These are phyloP conservation scores for Menura novaehollandiae DNA, from an alignment of 2,113 vertebrate genomes.

Conservation along the genomic window DNA sequence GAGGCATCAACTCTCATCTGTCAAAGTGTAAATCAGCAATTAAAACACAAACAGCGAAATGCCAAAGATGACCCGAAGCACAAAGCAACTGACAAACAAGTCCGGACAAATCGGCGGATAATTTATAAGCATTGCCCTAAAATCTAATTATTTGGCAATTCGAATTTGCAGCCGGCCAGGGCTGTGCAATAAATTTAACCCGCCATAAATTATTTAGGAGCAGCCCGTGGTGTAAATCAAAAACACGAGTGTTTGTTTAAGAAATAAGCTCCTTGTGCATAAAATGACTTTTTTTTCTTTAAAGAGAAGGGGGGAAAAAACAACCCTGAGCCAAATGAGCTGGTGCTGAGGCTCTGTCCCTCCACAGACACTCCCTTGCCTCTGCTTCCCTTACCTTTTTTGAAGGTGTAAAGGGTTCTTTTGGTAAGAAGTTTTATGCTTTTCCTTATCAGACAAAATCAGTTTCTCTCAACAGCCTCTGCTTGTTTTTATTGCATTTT, in stretches of 20 bases:
- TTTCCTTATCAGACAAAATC: constrained; percentile 27
- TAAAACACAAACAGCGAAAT: constrained; percentile 92
- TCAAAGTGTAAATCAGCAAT: constrained; percentile 92
- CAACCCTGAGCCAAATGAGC: constrained; percentile 40
- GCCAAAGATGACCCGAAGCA: constrained; percentile 92
- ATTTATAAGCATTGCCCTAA: constrained; percentile 93
- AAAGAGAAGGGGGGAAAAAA: not conserved
- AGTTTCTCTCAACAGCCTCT: not conserved
- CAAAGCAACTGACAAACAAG: constrained; percentile 92
- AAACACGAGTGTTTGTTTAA: constrained; percentile 85
- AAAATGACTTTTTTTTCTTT: constrained; percentile 65
- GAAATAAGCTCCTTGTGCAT: constrained; percentile 80
- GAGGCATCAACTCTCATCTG: constrained; percentile 89
- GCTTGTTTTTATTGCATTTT: constrained; percentile 51
- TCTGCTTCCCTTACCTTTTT: not conserved
- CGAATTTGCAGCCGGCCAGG: constrained; percentile 88
- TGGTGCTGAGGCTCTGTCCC: not conserved
- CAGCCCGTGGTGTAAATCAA: constrained; percentile 86
- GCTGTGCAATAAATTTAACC: constrained; percentile 90
- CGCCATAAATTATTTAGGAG: constrained; percentile 93
- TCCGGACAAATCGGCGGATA: constrained; percentile 91
- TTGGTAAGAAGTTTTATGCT: constrained; percentile 20
- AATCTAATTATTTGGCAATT: constrained; percentile 97
- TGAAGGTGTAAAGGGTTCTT: not conserved
- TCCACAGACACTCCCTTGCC: not conserved